Conservation (phyloP, 2,797 vertebrate species). For the Sebastes vulpes region DNA sequence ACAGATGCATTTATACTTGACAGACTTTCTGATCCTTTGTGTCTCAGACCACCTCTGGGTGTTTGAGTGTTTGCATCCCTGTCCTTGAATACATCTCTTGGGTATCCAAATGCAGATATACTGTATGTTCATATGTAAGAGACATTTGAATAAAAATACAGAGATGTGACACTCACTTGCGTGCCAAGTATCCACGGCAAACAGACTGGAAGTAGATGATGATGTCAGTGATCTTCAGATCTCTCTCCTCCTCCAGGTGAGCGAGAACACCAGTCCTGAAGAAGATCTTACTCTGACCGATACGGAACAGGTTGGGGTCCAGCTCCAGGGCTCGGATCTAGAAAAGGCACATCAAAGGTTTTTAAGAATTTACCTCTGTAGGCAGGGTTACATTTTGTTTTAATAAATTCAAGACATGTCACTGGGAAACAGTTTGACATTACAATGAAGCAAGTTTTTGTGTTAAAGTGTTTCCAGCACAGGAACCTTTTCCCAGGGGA, state of each 20-base stretch:
- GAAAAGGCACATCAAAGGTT: neutral
- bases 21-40: neutral
- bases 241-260: conserved; percentile 96
- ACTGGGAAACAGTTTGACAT: neutral
- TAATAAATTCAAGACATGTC: neutral
- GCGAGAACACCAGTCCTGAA: conserved; percentile 97
- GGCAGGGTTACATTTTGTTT: neutral
- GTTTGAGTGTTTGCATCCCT: neutral
- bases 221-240: conserved; percentile 98
- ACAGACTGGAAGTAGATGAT: conserved; percentile 98
- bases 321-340: conserved; percentile 95
- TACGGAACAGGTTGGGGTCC: conserved; percentile 95
- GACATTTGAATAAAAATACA: neutral
- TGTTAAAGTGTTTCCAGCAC: no score
- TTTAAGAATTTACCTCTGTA: neutral
- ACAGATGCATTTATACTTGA: neutral
- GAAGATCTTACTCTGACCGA: conserved; percentile 99
- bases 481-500: neutral
- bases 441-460: neutral
- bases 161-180: conserved; percentile 88
- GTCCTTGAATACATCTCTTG: neutral
- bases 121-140: neutral
- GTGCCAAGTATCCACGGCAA: conserved; percentile 95
- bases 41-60: neutral
- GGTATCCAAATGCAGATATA: neutral